These are phyloP conservation scores for Plotosus lineatus DNA, from an alignment of 2,113 vertebrate genomes.

Conservation along the genomic window DNA sequence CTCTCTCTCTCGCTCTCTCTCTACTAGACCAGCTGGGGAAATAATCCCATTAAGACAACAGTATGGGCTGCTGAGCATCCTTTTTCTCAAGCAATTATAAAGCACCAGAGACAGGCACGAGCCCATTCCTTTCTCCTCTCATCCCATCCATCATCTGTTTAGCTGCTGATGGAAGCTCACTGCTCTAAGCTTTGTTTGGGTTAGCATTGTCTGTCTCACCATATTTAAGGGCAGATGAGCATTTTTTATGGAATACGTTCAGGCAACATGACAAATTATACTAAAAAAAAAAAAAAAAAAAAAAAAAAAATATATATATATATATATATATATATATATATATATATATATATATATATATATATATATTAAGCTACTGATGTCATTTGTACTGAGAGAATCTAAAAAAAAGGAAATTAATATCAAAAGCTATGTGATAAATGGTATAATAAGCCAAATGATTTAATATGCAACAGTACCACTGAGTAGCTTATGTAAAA, in stretches of 20 bases:
- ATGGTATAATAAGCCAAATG: conserved; percentile 11
- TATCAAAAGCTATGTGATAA: conserved; percentile 9
- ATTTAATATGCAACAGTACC: background rate
- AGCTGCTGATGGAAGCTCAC: conserved; percentile 76
- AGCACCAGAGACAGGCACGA: conserved; percentile 84
- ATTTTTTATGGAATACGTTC: conserved; percentile 61
- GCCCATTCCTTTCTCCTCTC: conserved; percentile 82
- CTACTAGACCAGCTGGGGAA: conserved; percentile 75
- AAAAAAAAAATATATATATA: too few relatives aligned
- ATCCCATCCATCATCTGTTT: conserved; percentile 85
- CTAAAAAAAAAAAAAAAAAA: conserved; percentile 24
- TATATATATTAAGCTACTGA: too few relatives aligned
- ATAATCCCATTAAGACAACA: conserved; percentile 95
- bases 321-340: too few relatives aligned
- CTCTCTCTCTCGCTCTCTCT: conserved; percentile 72
- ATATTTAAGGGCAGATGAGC: conserved; percentile 31
- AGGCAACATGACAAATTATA: conserved; percentile 63
- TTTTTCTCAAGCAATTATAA: conserved; percentile 92
- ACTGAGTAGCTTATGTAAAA: background rate
- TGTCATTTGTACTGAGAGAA: conserved; percentile 10
- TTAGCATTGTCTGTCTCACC: conserved; percentile 63
- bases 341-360: too few relatives aligned
- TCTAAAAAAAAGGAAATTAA: conserved; percentile 3
- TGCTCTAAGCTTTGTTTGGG: conserved; percentile 58
- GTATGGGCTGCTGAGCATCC: conserved; percentile 86